phyloP scores from a whole-genome alignment of 2,797 vertebrate species.

The Halcyon badia region DNA sequence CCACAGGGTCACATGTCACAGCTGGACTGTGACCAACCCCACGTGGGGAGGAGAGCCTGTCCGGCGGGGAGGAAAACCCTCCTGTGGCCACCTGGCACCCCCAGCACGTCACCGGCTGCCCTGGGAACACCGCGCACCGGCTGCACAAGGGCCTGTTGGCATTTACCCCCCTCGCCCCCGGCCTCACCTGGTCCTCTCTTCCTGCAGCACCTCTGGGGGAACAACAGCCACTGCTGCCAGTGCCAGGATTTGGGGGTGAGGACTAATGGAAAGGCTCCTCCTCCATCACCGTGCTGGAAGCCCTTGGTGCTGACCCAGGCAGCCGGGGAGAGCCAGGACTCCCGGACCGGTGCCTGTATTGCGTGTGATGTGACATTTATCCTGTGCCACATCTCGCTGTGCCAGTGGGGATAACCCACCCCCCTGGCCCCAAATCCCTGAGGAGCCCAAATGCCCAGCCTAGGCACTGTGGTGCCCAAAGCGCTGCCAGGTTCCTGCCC shows the following conservation, averaged over 20 bases:
- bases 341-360: too few relatives aligned
- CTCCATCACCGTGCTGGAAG: rapidly evolving
- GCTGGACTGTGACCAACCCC: not conserved
- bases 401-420: not conserved
- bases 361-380: not conserved
- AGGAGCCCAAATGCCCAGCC: too few relatives aligned
- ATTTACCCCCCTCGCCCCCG: too few relatives aligned
- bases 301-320: not conserved
- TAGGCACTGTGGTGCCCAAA: not conserved
- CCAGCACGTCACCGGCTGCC: rapidly evolving
- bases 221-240: not conserved
- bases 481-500: not conserved
- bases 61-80: not conserved
- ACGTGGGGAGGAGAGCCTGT: not conserved
- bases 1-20: not conserved
- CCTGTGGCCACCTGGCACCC: rapidly evolving
- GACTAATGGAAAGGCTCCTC: not conserved
- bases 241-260: not conserved
- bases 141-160: too few relatives aligned
- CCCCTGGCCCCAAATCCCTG: not conserved
- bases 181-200: not conserved
- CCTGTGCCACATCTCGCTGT: not conserved
- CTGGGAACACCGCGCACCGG: rapidly evolving
- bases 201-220: not conserved
- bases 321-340: not conserved